These are phyloP conservation scores for Mustelus asterias DNA, from an alignment of 2,113 vertebrate genomes.

Conservation along the genomic window DNA sequence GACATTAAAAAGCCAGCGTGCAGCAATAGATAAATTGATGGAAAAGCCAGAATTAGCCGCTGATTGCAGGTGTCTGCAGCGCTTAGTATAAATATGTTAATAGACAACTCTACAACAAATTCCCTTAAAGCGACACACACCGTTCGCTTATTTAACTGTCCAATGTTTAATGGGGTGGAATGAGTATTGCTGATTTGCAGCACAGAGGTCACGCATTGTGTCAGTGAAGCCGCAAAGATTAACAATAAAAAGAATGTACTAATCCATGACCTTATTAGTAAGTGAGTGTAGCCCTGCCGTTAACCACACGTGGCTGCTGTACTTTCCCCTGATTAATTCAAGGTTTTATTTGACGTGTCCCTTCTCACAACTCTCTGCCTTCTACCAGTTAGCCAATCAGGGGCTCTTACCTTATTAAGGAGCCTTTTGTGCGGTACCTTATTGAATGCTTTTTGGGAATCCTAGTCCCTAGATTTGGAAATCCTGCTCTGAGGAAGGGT, in stretches of 20 bases:
- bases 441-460: too few species aligned
- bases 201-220: neutral
- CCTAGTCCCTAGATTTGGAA: too few species aligned
- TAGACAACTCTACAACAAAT: neutral
- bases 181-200: neutral
- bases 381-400: too few species aligned
- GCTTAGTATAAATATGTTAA: neutral
- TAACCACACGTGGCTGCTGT: neutral
- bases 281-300: neutral
- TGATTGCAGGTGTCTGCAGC: neutral
- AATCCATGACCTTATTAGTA: neutral
- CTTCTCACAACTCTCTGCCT: too few species aligned
- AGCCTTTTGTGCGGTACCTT: too few species aligned
- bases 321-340: neutral
- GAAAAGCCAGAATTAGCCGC: neutral
- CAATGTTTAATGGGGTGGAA: neutral
- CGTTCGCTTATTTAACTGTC: neutral
- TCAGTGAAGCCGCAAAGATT: neutral
- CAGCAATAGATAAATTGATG: neutral
- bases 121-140: neutral
- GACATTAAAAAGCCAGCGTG: conserved; percentile 43
- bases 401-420: too few species aligned
- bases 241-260: neutral
- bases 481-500: too few species aligned
- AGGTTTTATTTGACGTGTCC: neutral